Evolutionary conservation across 2,888 invertebrate species (phyloP).

Genomic region (Phania funesta): DNA sequence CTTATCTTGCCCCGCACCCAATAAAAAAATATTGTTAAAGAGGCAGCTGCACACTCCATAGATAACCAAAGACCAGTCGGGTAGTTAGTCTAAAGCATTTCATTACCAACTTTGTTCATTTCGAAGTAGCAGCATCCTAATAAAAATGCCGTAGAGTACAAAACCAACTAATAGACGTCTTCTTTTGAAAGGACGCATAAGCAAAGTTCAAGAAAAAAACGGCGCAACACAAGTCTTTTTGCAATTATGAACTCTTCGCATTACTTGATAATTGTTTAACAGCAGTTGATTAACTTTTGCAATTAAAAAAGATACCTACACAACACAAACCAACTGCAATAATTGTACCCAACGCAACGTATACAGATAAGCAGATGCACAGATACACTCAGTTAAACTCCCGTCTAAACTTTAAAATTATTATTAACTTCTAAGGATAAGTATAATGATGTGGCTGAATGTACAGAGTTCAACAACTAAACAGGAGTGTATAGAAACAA

Average conservation of each 20-base stretch:
- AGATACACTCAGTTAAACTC: neutral
- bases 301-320: constrained; percentile 51
- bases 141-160: neutral
- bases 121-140: neutral
- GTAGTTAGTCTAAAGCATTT: no score
- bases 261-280: constrained; percentile 67
- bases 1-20: no score
- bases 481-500: no score
- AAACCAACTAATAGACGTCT: neutral
- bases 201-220: constrained; percentile 24
- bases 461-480: constrained; percentile 32
- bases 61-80: no score
- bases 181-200: neutral
- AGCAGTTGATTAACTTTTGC: constrained; percentile 67
- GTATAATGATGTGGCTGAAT: constrained; percentile 34
- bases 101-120: no score
- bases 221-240: constrained; percentile 45
- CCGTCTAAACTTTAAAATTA: constrained; percentile 28
- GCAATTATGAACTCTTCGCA: constrained; percentile 63
- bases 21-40: no score
- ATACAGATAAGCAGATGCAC: constrained; percentile 19
- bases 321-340: constrained; percentile 10
- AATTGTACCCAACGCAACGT: no score
- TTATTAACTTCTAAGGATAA: constrained; percentile 38
- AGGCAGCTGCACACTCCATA: no score